A percentile compares a stretch with the other conserved stretches of the same genome.
phyloP scores from a whole-genome alignment of 2,797 vertebrate genomes.

The Sardinella longiceps region DNA sequence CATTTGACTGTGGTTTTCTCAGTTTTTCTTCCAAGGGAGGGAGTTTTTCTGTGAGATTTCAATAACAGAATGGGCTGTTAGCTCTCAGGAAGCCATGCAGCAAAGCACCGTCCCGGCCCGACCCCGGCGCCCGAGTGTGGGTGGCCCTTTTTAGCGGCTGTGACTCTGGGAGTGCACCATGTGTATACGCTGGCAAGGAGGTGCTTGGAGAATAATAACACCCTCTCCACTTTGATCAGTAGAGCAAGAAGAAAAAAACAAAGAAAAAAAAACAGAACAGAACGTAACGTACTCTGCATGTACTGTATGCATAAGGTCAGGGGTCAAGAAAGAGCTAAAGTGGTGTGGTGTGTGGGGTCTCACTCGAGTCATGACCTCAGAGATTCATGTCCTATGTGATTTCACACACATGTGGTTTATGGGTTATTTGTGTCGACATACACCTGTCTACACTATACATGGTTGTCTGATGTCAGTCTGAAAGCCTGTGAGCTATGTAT shows the following conservation, averaged over 20 bases:
- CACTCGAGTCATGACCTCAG: neutral
- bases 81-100: constrained; percentile 29
- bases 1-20: constrained; percentile 27
- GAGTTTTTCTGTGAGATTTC: constrained; percentile 38
- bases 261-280: neutral
- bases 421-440: neutral
- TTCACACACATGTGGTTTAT: neutral
- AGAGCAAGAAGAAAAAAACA: neutral
- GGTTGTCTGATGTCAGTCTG: neutral
- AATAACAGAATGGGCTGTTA: constrained; percentile 43
- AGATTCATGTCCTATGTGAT: neutral
- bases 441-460: neutral
- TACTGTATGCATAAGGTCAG: neutral
- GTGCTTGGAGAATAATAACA: constrained; percentile 20
- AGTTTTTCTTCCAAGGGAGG: constrained; percentile 18
- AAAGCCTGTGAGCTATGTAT: neutral
- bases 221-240: neutral
- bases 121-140: constrained; percentile 50
- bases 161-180: constrained; percentile 38
- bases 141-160: constrained; percentile 49
- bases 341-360: neutral
- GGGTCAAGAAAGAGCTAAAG: neutral
- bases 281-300: neutral
- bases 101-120: constrained; percentile 10
- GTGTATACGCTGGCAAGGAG: neutral